Evolutionary conservation across 2,113 vertebrate genomes (phyloP).

Genomic region (Callaeas wilsoni): DNA sequence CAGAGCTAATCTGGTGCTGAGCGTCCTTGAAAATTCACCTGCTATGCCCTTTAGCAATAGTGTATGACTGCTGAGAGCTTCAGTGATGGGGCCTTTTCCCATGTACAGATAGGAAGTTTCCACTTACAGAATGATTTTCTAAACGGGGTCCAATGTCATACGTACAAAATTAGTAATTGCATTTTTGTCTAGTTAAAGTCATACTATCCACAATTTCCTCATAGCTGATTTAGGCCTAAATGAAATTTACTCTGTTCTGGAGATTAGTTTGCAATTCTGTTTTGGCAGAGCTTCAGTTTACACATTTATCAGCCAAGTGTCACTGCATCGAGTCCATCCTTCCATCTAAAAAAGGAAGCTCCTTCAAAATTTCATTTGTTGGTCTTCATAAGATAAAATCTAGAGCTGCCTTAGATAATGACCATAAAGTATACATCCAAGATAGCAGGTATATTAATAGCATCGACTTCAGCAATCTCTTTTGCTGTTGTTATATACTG

Average conservation of each 20-base stretch:
- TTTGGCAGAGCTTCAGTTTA: not conserved
- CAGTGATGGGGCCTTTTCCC: accelerated
- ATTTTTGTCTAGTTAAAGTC: not conserved
- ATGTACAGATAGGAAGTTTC: not conserved
- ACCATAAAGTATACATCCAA: not conserved
- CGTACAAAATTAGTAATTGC: not conserved
- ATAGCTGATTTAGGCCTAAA: not conserved
- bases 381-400: not conserved
- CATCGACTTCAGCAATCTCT: not conserved
- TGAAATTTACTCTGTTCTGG: not conserved
- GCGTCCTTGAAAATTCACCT: not conserved
- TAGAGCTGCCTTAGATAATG: not conserved
- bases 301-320: not conserved
- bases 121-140: not conserved
- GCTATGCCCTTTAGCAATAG: not conserved
- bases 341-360: not conserved
- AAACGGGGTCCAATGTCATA: not conserved
- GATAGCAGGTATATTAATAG: not conserved
- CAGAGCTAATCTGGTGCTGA: not conserved
- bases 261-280: not conserved
- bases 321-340: not conserved
- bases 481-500: not conserved
- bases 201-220: not conserved
- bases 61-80: not conserved
- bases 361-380: not conserved